Evolutionary conservation across 2,888 invertebrate genomes (phyloP).

Genomic region (Xanthia icteritia): DNA sequence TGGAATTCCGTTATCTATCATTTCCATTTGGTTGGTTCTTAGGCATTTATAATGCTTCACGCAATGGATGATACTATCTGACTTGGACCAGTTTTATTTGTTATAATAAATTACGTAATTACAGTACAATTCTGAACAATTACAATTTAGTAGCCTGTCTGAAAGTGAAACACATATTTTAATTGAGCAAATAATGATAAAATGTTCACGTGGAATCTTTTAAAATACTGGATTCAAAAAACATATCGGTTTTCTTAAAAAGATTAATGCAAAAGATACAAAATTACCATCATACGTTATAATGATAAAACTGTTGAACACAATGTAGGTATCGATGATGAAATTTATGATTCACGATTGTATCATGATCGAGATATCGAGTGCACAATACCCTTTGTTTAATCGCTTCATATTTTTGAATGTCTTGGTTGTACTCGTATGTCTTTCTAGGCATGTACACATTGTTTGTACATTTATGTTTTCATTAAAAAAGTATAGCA

Average conservation of each 20-base stretch:
- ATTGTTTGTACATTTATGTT: slow-evolving; percentile 16
- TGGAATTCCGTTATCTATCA: slow-evolving; percentile 64
- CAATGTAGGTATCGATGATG: slow-evolving; percentile 60
- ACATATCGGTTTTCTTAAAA: slow-evolving; percentile 12
- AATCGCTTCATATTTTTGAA: slow-evolving; percentile 58
- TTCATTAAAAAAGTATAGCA: not conserved
- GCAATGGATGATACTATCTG: slow-evolving; percentile 62
- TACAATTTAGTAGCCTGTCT: slow-evolving; percentile 7
- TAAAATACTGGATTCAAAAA: not conserved
- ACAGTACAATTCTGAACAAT: slow-evolving; percentile 8
- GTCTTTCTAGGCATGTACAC: slow-evolving; percentile 26
- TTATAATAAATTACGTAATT: slow-evolving; percentile 42
- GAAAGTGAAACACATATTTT: slow-evolving; percentile 4
- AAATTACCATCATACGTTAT: slow-evolving; percentile 24
- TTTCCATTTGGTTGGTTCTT: slow-evolving; percentile 63
- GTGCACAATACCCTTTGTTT: slow-evolving; percentile 66
- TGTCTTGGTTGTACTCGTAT: slow-evolving; percentile 47
- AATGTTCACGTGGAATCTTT: not conserved
- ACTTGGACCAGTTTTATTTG: slow-evolving; percentile 49
- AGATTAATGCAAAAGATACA: slow-evolving; percentile 30
- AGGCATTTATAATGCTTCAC: slow-evolving; percentile 64
- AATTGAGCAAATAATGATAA: not conserved
- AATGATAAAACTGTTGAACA: slow-evolving; percentile 57
- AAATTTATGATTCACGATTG: slow-evolving; percentile 63
- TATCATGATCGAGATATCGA: slow-evolving; percentile 60